phyloP scores from a whole-genome alignment of 2,797 vertebrate genomes.

The Centroberyx gerrardi region DNA sequence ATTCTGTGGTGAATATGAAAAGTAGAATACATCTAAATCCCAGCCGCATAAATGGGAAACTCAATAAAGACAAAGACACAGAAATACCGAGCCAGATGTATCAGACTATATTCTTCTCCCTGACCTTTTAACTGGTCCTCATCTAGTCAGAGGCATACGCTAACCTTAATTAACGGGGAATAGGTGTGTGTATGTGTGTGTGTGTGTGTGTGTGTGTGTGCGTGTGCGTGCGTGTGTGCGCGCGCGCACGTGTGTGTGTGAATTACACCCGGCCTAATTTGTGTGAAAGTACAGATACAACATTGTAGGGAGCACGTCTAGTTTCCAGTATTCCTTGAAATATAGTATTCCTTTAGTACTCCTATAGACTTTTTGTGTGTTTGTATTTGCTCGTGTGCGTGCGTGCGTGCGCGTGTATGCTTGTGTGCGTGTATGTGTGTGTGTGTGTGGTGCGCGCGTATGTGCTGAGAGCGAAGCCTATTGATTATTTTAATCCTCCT shows the following conservation, averaged over 20 bases:
- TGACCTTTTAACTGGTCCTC: constrained; percentile 76
- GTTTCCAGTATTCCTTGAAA: constrained; percentile 55
- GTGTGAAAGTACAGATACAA: constrained; percentile 67
- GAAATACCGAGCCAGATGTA: constrained; percentile 39
- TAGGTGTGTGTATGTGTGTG: constrained; percentile 20
- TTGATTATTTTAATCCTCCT: constrained; percentile 89
- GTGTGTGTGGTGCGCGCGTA: constrained; percentile 46
- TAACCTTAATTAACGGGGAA: constrained; percentile 72
- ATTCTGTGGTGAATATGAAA: background rate
- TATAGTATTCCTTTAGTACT: constrained; percentile 54
- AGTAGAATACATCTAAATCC: too few species aligned
- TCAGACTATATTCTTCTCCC: constrained; percentile 47
- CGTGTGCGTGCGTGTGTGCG: constrained; percentile 40
- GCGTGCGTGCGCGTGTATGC: constrained; percentile 47
- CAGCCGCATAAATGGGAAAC: constrained; percentile 1
- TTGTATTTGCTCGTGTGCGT: constrained; percentile 62
- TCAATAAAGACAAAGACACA: constrained; percentile 13
- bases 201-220: constrained; percentile 41
- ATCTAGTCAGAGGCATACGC: constrained; percentile 70
- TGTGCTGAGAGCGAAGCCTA: constrained; percentile 77
- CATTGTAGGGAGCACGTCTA: constrained; percentile 57
- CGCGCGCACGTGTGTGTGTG: constrained; percentile 18
- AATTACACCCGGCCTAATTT: constrained; percentile 61
- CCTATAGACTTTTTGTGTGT: constrained; percentile 54
- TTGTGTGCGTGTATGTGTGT: background rate